Conservation (phyloP, 2,888 invertebrate species). For the Nebria brevicollis region DNA sequence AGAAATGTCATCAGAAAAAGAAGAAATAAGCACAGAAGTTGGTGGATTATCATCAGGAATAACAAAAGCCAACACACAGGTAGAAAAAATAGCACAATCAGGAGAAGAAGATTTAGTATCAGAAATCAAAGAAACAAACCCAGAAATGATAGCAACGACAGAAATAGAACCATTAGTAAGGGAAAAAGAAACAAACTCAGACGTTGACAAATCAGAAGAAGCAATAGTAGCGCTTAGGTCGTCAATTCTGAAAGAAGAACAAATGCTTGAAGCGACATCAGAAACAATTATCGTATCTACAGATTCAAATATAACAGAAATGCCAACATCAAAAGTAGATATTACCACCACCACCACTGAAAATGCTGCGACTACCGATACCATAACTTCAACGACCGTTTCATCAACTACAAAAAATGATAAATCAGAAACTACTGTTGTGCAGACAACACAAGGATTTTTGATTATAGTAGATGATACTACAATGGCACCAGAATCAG, state of each 20-base stretch:
- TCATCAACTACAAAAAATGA: neutral
- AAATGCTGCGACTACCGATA: neutral
- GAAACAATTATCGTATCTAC: neutral
- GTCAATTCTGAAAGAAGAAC: neutral
- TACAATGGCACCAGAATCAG: neutral
- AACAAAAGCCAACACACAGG: neutral
- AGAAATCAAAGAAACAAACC: neutral
- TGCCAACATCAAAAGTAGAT: neutral
- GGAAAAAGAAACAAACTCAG: neutral
- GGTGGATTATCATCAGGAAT: neutral
- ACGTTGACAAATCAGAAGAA: neutral
- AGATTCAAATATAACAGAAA: neutral
- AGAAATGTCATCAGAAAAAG: neutral
- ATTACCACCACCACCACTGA: neutral
- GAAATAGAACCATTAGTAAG: neutral
- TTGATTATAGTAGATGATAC: neutral
- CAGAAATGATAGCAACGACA: neutral
- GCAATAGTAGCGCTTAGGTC: neutral
- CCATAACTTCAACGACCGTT: neutral
- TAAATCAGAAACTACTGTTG: neutral
- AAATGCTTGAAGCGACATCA: conserved; percentile 17
- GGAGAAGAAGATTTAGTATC: neutral
- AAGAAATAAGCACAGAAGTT: neutral
- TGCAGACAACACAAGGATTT: neutral
- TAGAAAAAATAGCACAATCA: neutral